Evolutionary conservation across 2,797 vertebrate genomes (phyloP).

Genomic region (Clamator glandarius): DNA sequence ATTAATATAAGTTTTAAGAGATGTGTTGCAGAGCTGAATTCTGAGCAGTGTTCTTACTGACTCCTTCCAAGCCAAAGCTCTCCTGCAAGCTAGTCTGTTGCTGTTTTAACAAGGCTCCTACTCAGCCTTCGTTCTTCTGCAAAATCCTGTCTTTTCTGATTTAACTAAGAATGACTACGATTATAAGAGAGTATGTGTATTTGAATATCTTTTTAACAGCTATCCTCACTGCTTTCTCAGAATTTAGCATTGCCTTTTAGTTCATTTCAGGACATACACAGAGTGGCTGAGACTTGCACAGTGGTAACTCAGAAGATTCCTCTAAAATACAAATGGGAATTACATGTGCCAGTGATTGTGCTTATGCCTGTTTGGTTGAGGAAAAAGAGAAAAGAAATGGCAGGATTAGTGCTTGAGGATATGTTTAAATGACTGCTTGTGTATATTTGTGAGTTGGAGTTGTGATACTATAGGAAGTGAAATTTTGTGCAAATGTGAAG

Average conservation of each 20-base stretch:
- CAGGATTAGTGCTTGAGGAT: not conserved
- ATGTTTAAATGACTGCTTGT: not conserved
- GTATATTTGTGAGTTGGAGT: not conserved
- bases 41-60: not conserved
- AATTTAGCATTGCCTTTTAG: not conserved
- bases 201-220: constrained; percentile 50
- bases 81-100: constrained; percentile 17
- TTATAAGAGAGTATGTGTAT: constrained; percentile 10
- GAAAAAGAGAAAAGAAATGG: not conserved
- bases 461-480: not conserved
- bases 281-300: not conserved
- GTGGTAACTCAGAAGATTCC: not conserved
- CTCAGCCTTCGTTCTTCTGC: not conserved
- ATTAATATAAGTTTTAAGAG: not conserved
- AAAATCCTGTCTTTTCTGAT: constrained; percentile 10
- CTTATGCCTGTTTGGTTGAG: not conserved
- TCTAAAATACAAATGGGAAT: not conserved
- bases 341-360: not conserved
- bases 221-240: not conserved
- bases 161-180: constrained; percentile 26
- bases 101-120: constrained; percentile 13
- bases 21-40: not conserved
- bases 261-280: not conserved
- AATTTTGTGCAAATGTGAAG: not conserved
- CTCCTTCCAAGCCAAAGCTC: not conserved